Base-by-base conservation (phyloP, 1,140 invertebrate species). In the Trypoxylus dichotomus region DNA sequence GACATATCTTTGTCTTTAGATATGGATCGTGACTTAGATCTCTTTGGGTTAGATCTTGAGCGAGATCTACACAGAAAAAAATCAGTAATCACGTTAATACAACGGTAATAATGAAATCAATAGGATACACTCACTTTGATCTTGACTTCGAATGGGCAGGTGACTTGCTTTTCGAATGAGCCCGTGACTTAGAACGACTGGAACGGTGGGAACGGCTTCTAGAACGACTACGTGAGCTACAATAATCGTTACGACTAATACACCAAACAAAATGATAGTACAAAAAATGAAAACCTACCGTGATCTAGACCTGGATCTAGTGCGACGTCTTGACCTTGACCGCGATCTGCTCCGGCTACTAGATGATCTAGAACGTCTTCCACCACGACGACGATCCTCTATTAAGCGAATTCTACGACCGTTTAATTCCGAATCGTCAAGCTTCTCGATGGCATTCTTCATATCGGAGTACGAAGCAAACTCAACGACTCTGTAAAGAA, bases 361-460 rank as follows among this genome's bases (percentile, higher is more conserved):
- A 2, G 81, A 82, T 1, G 81, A 83, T 27, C 79, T 90, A 3
- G 91, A 81, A 32, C 79, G 75, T n/a, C 83, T 29, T 72, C 81
- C 79, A 21, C 82, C 80, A 68, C 82, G 80, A 24, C 82, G 83
- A 96, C 81, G 78, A 76, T 85, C 96, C 88, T 99, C 97, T 78
- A 97, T 90, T 71, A 99, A 87, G 5, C 79, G 78, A 72, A 83
- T 82, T 68, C 80, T 74, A 13, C 96, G 91, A 1, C 96, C 96
- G 88, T 97, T 98, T 68, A 99, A 88, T 85, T 99, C 98, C 7
- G 96, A 97, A 80, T 96, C 95, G 88, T 98, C 96, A 80, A 98
- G 87, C 85, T 98, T 98, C 79, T 98, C 96, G 78, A 99, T 90
- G 0, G 97, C 97, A 80, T 94, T 96, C 85, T 97, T 96, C 92